A percentile compares a stretch with the other conserved stretches of the same genome.
Conservation (phyloP, 2,888 invertebrate species). For the Drosophila lacicola region DNA sequence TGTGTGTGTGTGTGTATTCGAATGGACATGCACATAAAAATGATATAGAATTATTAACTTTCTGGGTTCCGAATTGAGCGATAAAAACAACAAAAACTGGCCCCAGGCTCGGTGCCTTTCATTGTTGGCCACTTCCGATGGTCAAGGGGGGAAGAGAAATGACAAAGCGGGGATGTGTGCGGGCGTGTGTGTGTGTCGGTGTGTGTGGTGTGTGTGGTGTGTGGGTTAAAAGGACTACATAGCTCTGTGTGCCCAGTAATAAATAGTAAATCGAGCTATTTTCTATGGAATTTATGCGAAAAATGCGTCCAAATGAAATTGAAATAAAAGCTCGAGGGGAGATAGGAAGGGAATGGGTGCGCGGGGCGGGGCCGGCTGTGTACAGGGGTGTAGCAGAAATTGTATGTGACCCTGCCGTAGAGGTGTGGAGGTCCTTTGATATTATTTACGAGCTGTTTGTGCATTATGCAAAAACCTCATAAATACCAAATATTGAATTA, state of each 20-base stretch:
- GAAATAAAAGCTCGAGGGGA: conserved; percentile 33
- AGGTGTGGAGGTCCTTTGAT: conserved; percentile 17
- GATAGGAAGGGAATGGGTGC: background rate
- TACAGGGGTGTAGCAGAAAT: background rate
- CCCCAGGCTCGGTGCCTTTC: conserved; percentile 15
- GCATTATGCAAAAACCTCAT: conserved; percentile 29
- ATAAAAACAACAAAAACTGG: conserved; percentile 38
- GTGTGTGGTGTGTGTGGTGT: background rate
- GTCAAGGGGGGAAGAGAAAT: background rate
- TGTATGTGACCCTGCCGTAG: background rate
- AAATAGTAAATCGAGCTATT: conserved; percentile 73
- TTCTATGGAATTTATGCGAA: conserved; percentile 68
- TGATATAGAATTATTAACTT: conserved; percentile 76
- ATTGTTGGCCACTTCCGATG: conserved; percentile 8
- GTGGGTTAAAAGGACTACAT: conserved; percentile 20
- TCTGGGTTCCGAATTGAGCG: conserved; percentile 30
- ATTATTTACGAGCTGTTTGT: conserved; percentile 33
- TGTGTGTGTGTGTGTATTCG: background rate
- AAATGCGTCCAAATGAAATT: conserved; percentile 47
- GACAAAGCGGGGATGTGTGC: background rate
- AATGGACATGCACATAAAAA: conserved; percentile 44
- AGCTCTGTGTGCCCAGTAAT: conserved; percentile 43
- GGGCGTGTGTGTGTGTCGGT: background rate
- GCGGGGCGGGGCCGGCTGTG: background rate
- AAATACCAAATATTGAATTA: conserved; percentile 24